Percentiles rank a stretch among this genome's conserved stretches.
Evolutionary conservation across 2,888 invertebrate species (phyloP).

Genomic region (Uloborus plumipes): DNA sequence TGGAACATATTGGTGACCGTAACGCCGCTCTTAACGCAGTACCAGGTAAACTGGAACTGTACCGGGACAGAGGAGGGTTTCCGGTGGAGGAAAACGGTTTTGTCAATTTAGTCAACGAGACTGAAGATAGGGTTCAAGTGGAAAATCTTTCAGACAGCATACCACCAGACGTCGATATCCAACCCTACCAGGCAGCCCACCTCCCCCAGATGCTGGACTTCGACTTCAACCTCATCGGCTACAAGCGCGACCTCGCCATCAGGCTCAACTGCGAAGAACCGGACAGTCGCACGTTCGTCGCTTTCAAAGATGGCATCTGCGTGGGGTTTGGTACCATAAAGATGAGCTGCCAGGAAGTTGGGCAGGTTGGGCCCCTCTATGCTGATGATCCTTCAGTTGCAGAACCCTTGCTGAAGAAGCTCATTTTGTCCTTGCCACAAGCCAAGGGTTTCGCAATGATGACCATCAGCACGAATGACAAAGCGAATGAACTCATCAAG

Average conservation of each 20-base stretch:
- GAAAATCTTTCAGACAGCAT: constrained; percentile 17
- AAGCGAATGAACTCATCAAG: constrained; percentile 33
- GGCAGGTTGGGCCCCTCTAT: constrained; percentile 56
- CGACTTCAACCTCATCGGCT: constrained; percentile 36
- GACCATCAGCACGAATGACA: constrained; percentile 30
- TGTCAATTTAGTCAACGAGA: constrained; percentile 30
- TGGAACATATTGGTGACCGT: constrained; percentile 42
- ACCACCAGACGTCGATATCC: constrained; percentile 26
- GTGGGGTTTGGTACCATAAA: constrained; percentile 58
- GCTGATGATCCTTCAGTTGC: constrained; percentile 55
- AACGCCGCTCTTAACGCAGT: constrained; percentile 57
- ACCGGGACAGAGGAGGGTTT: constrained; percentile 57
- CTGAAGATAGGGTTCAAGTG: constrained; percentile 9
- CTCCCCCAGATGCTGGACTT: constrained; percentile 36
- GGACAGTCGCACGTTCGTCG: constrained; percentile 45
- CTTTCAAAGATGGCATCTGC: constrained; percentile 34
- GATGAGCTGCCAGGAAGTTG: constrained; percentile 20
- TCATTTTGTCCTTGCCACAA: constrained; percentile 21
- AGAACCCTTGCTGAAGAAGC: constrained; percentile 37
- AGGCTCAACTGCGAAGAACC: constrained; percentile 31
- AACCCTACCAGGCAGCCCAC: constrained; percentile 25
- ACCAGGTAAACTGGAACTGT: constrained; percentile 40
- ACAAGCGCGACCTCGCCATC: constrained; percentile 32
- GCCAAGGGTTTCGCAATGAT: constrained; percentile 55
- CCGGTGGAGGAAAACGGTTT: constrained; percentile 21